A percentile compares a stretch with the other conserved stretches of the same genome.
These are phyloP conservation scores for Conus ventricosus DNA, from an alignment of 1,140 invertebrate species.

Conservation along the genomic window DNA sequence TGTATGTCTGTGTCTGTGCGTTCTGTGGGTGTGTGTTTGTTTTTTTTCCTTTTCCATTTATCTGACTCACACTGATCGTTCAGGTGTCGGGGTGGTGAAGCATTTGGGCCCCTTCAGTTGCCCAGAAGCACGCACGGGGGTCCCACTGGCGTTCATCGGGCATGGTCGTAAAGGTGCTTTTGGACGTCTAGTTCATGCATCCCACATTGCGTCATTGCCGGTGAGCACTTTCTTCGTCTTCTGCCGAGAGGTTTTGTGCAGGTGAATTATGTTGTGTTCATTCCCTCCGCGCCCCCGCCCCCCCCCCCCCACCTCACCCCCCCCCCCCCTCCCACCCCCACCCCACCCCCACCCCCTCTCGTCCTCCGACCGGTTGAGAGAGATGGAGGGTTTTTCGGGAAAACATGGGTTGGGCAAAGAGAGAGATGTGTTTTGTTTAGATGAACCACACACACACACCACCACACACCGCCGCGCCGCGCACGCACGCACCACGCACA, in stretches of 20 bases:
- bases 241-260: neutral
- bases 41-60: neutral
- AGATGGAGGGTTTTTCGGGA: too few species aligned
- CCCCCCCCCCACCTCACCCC: too few species aligned
- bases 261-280: neutral
- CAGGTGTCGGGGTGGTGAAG: conserved; percentile 18
- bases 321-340: neutral
- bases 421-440: too few species aligned
- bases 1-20: too few species aligned
- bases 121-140: conserved; percentile 4
- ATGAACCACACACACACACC: too few species aligned
- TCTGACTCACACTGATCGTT: neutral
- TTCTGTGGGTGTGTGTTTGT: too few species aligned
- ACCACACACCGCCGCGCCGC: too few species aligned
- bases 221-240: neutral
- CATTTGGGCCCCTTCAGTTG: conserved; percentile 19
- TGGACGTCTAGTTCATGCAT: conserved; percentile 9
- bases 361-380: too few species aligned
- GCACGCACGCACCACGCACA: too few species aligned
- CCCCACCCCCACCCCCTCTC: too few species aligned
- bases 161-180: neutral
- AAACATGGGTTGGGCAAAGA: too few species aligned
- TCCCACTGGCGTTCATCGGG: conserved; percentile 11
- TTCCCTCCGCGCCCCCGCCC: neutral
- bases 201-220: neutral